Percentiles rank a stretch among this genome's conserved stretches.
Evolutionary conservation across 1,140 invertebrate genomes (phyloP).

Genomic region (Pseudomyrmex dendroicus): DNA sequence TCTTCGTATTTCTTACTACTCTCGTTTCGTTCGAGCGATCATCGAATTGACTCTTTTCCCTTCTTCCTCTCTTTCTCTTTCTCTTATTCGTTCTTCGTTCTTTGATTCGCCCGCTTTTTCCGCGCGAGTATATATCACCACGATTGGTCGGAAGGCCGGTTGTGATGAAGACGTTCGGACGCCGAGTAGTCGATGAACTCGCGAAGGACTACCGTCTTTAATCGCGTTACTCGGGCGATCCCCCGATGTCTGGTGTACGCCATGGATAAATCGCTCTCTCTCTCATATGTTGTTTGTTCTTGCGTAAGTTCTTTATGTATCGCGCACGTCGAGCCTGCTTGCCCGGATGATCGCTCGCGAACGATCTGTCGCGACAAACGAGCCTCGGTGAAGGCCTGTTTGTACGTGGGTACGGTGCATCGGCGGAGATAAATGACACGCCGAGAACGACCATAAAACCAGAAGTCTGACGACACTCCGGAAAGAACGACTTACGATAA

Average conservation of each 20-base stretch:
- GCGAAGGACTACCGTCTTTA: slow-evolving; percentile 53
- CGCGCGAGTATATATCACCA: slow-evolving; percentile 56
- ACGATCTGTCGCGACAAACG: slow-evolving; percentile 43
- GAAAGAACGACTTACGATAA: not conserved
- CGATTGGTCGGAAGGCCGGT: slow-evolving; percentile 69
- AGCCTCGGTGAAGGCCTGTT: slow-evolving; percentile 28
- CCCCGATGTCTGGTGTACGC: slow-evolving; percentile 34
- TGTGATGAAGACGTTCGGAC: slow-evolving; percentile 79
- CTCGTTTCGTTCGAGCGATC: not conserved
- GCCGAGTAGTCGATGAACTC: slow-evolving; percentile 50
- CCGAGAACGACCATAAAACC: slow-evolving; percentile 3
- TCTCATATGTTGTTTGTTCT: slow-evolving; percentile 19
- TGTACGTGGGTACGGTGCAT: not conserved
- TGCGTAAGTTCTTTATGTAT: slow-evolving; percentile 45
- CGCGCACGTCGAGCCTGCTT: slow-evolving; percentile 35
- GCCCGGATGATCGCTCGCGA: slow-evolving; percentile 14
- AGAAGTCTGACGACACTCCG: not conserved
- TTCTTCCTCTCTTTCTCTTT: not conserved
- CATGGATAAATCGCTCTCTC: not conserved
- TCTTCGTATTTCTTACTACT: not conserved
- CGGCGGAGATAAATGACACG: slow-evolving; percentile 25
- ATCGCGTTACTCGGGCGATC: slow-evolving; percentile 60
- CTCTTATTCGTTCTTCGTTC: not conserved
- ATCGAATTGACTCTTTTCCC: slow-evolving; percentile 4
- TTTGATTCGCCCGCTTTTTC: slow-evolving; percentile 72